These are phyloP conservation scores for Poecilus cupreus DNA, from an alignment of 2,888 invertebrate species.

Conservation along the genomic window DNA sequence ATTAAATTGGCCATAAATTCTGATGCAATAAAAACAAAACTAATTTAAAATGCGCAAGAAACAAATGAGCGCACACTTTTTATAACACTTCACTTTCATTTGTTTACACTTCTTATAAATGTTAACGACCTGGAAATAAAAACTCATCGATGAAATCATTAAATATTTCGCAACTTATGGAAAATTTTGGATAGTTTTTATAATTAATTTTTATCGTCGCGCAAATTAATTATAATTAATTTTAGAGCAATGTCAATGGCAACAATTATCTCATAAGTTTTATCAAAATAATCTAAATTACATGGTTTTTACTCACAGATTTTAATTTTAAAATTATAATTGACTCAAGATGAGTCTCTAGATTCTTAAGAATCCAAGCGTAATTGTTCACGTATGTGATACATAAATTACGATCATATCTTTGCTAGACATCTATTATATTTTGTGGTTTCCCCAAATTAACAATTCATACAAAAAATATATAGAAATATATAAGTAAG, in stretches of 20 bases:
- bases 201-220: neutral
- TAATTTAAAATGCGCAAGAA: slow-evolving; percentile 11
- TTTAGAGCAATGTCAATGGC: slow-evolving; percentile 19
- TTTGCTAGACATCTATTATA: neutral
- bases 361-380: neutral
- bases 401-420: no score
- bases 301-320: neutral
- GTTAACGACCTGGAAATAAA: slow-evolving; percentile 29
- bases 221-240: neutral
- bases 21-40: slow-evolving; percentile 12
- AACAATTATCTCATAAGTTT: neutral
- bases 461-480: neutral
- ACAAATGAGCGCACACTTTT: slow-evolving; percentile 13
- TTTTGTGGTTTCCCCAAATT: neutral
- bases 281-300: slow-evolving; percentile 9
- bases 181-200: neutral
- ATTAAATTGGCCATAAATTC: slow-evolving; percentile 6
- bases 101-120: slow-evolving; percentile 34
- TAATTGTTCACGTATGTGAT: neutral
- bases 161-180: slow-evolving; percentile 11
- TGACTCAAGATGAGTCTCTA: no score
- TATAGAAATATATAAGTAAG: neutral
- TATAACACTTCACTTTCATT: slow-evolving; percentile 35
- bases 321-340: no score
- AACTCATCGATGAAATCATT: slow-evolving; percentile 6